phyloP scores from a whole-genome alignment of 2,113 vertebrate genomes.

The Gallinago jamesoni region DNA sequence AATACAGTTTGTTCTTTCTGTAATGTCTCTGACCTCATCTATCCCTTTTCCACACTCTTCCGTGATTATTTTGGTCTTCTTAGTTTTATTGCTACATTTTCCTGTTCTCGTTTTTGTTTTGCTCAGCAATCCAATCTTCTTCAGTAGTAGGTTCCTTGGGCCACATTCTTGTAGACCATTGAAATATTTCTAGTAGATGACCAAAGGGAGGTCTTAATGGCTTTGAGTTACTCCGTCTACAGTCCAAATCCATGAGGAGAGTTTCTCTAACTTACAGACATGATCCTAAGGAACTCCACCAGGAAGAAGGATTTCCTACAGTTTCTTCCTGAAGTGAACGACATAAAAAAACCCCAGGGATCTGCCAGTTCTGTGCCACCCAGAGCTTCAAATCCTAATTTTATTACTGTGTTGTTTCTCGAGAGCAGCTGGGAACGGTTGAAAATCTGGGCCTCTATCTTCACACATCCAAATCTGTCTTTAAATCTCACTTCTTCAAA shows the following conservation, averaged over 20 bases:
- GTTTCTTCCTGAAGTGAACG: not conserved
- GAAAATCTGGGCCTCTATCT: slow-evolving; percentile 38
- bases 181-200: not conserved
- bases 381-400: slow-evolving; percentile 43
- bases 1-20: slow-evolving; percentile 57
- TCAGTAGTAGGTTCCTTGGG: not conserved
- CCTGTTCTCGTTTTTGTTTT: not conserved
- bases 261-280: not conserved
- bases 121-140: not conserved
- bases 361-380: slow-evolving; percentile 18
- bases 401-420: slow-evolving; percentile 34
- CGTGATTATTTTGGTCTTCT: not conserved
- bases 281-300: not conserved
- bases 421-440: slow-evolving; percentile 14
- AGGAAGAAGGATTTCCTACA: not conserved
- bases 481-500: slow-evolving; percentile 47
- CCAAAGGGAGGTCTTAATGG: not conserved
- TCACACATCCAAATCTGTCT: slow-evolving; percentile 58
- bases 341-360: not conserved
- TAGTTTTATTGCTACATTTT: not conserved
- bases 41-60: not conserved
- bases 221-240: not conserved
- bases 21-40: slow-evolving; percentile 45
- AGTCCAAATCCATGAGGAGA: not conserved
- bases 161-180: not conserved